Conservation (phyloP, 2,113 vertebrate genomes). For the Platysteira castanea region DNA sequence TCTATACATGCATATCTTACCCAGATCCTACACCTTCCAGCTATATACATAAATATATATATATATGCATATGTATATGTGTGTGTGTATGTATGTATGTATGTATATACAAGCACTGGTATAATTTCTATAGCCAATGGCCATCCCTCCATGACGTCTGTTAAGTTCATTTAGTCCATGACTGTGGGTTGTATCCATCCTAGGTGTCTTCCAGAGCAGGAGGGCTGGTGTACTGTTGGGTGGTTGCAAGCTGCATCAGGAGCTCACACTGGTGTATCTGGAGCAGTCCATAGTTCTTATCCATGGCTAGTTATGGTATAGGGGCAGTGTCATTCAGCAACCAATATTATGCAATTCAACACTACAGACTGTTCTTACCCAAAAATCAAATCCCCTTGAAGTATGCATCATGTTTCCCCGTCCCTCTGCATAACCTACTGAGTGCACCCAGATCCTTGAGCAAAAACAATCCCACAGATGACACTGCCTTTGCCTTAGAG, state of each 20-base stretch:
- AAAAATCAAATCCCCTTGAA: neutral
- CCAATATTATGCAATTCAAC: neutral
- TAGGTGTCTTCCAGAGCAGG: neutral
- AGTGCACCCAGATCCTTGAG: neutral
- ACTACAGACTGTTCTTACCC: neutral
- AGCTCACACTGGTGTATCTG: neutral
- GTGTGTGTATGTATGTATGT: neutral
- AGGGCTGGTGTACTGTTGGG: neutral
- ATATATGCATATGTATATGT: accelerated
- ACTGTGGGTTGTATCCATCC: neutral
- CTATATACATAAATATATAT: neutral
- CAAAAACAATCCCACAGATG: neutral
- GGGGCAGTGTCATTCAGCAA: neutral
- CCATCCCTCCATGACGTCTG: neutral
- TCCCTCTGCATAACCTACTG: neutral
- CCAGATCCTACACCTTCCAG: neutral
- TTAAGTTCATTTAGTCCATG: neutral
- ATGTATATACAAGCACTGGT: neutral
- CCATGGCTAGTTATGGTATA: neutral
- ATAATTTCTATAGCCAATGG: neutral
- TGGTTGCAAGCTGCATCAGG: neutral
- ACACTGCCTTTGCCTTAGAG: neutral
- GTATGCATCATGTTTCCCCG: accelerated
- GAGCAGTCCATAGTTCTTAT: neutral
- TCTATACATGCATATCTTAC: neutral